Evolutionary conservation across 2,797 vertebrate species (phyloP).

Genomic region (Pantherophis alleghaniensis): DNA sequence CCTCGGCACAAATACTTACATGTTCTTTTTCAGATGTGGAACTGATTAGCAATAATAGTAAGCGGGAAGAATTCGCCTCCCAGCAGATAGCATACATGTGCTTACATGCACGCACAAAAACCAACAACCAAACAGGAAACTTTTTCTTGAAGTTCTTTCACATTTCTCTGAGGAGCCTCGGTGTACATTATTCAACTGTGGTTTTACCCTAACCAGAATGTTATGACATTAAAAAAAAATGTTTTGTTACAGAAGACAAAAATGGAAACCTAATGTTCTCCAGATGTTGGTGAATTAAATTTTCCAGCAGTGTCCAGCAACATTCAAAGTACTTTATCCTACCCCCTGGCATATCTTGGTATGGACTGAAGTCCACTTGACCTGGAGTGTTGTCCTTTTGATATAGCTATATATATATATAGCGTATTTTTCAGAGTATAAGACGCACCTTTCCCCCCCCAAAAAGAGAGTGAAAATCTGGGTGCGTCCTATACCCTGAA

Average conservation of each 20-base stretch:
- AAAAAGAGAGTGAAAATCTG: no score
- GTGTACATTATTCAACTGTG: not conserved
- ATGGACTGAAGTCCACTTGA: not conserved
- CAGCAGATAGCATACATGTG: not conserved
- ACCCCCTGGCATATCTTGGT: not conserved
- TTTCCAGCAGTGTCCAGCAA: not conserved
- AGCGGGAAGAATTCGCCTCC: not conserved
- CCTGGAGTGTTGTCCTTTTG: not conserved
- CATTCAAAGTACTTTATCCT: not conserved
- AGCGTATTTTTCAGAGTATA: no score
- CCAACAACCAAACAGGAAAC: not conserved
- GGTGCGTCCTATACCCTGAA: no score
- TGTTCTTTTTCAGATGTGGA: not conserved
- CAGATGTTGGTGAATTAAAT: not conserved
- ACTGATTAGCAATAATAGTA: not conserved
- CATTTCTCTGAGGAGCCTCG: not conserved
- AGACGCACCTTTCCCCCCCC: no score
- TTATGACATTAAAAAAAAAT: not conserved
- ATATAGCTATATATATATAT: not conserved
- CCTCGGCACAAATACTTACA: not conserved
- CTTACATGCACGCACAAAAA: not conserved
- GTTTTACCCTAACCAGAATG: not conserved
- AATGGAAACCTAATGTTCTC: not conserved
- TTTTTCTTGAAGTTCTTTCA: not conserved
- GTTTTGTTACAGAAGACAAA: not conserved